Conservation (phyloP, 2,113 vertebrate species). For the Podarcis cretensis region DNA sequence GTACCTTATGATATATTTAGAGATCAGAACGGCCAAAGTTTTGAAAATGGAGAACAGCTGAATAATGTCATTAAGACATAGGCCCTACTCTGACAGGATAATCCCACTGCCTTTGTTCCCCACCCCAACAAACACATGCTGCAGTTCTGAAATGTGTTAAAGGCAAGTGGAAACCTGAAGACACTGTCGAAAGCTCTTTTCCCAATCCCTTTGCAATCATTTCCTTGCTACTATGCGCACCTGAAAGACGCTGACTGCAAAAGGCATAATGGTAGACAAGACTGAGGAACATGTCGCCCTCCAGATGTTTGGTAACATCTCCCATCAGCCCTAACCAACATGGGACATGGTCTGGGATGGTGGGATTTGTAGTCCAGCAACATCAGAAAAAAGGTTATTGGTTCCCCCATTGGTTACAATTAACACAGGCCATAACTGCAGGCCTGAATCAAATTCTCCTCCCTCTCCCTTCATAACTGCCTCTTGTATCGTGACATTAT, state of each 20-base stretch:
- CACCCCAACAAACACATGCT: neutral
- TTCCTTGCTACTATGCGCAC: no score
- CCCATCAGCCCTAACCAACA: neutral
- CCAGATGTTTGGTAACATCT: neutral
- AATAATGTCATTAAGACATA: neutral
- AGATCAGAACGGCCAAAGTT: neutral
- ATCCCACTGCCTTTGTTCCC: neutral
- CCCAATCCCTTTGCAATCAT: neutral
- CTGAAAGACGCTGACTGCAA: neutral
- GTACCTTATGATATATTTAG: neutral
- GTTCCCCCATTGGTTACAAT: neutral
- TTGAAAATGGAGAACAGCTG: slow-evolving; percentile 1
- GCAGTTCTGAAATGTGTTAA: neutral
- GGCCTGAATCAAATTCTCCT: neutral
- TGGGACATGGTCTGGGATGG: neutral
- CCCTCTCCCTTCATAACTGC: neutral
- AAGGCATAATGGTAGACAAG: neutral
- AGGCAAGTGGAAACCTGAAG: neutral
- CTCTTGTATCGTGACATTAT: neutral
- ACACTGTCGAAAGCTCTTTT: neutral
- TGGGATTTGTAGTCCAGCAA: no score
- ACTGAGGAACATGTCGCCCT: no score
- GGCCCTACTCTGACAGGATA: neutral
- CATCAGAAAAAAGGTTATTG: no score
- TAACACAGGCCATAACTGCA: neutral